A percentile compares a stretch with the other conserved stretches of the same genome.
Evolutionary conservation across 2,797 vertebrate species (phyloP).

Genomic region (Glossophaga mutica): DNA sequence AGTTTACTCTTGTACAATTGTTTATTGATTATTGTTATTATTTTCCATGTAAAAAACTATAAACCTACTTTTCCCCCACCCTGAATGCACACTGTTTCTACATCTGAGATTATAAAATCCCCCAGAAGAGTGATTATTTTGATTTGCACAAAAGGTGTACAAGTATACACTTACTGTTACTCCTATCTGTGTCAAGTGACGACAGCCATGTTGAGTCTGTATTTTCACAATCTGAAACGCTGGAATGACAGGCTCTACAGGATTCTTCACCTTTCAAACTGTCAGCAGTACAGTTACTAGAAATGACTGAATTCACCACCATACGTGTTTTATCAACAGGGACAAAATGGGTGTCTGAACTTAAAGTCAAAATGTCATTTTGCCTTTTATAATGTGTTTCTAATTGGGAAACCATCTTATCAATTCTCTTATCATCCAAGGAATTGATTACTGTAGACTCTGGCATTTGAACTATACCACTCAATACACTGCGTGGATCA

Average conservation of each 20-base stretch:
- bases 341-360: not conserved
- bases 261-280: slow-evolving; percentile 12
- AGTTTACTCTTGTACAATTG: not conserved
- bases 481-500: not conserved
- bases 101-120: not conserved
- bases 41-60: not conserved
- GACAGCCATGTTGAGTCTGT: not conserved
- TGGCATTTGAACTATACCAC: not conserved
- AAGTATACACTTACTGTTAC: slow-evolving; percentile 59
- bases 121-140: not conserved
- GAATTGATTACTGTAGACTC: not conserved
- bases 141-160: slow-evolving; percentile 2
- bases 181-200: not conserved
- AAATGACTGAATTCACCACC: not conserved
- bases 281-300: not conserved
- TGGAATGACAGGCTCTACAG: not conserved
- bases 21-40: not conserved
- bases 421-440: not conserved
- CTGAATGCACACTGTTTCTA: not conserved
- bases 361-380: slow-evolving; percentile 26
- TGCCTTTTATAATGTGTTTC: slow-evolving; percentile 32
- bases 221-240: slow-evolving; percentile 38
- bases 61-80: not conserved
- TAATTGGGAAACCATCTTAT: not conserved
- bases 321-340: not conserved